Conservation (phyloP, 2,888 invertebrate species). For the Drosophila ezoana region DNA sequence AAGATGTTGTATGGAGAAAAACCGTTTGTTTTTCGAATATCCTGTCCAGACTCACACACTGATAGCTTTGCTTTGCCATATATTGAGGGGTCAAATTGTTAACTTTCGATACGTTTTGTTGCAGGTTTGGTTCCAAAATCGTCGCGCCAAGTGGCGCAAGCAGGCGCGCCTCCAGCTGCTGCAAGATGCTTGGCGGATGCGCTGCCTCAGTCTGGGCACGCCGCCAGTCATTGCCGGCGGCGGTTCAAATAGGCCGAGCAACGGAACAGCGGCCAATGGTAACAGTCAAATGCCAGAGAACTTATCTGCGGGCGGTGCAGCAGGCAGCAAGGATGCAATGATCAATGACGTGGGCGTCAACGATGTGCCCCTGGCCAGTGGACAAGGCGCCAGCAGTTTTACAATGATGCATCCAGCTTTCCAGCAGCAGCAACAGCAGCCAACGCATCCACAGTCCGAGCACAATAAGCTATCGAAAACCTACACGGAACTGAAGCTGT, state of each 20-base stretch:
- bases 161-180: conserved; percentile 93
- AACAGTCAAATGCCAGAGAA: conserved; percentile 81
- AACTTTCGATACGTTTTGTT: conserved; percentile 12
- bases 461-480: conserved; percentile 79
- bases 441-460: conserved; percentile 45
- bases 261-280: conserved; percentile 43
- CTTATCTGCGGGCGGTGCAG: conserved; percentile 64
- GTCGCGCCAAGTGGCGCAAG: conserved; percentile 96
- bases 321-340: conserved; percentile 55
- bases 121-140: conserved; percentile 96
- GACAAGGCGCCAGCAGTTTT: conserved; percentile 63
- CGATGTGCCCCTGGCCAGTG: conserved; percentile 46
- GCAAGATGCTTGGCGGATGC: conserved; percentile 96
- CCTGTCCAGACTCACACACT: not conserved
- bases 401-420: conserved; percentile 85
- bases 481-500: conserved; percentile 84
- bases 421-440: conserved; percentile 70
- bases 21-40: not conserved
- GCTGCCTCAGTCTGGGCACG: conserved; percentile 91
- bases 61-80: not conserved
- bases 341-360: conserved; percentile 41
- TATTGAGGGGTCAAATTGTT: not conserved
- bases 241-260: conserved; percentile 41
- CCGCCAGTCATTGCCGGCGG: conserved; percentile 87
- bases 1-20: not conserved